Percentiles rank a stretch among this genome's conserved stretches.
Conservation (phyloP, 1,140 invertebrate genomes). For the Asobara japonica region DNA sequence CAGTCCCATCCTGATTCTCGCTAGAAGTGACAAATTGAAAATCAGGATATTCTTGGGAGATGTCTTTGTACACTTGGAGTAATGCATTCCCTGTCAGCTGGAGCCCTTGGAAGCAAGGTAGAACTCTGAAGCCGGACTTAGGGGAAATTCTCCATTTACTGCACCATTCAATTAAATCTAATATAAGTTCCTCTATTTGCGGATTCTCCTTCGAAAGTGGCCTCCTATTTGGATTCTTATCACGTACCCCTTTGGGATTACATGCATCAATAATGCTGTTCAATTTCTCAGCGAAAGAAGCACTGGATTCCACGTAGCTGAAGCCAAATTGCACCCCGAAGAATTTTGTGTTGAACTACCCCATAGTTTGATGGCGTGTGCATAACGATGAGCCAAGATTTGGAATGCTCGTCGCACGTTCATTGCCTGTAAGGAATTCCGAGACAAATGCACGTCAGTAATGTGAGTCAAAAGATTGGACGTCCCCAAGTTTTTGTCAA, state of each 20-base stretch:
- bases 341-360: not conserved
- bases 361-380: slow-evolving; percentile 30
- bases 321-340: slow-evolving; percentile 6
- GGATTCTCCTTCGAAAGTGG: slow-evolving; percentile 17
- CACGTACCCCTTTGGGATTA: slow-evolving; percentile 23
- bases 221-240: slow-evolving; percentile 25
- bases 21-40: too few species aligned
- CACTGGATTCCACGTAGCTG: slow-evolving; percentile 26
- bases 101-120: too few species aligned
- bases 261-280: slow-evolving; percentile 38
- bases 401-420: slow-evolving; percentile 40
- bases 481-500: not conserved
- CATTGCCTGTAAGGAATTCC: slow-evolving; percentile 40
- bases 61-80: too few species aligned
- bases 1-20: too few species aligned
- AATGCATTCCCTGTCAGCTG: too few species aligned
- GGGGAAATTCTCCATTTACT: too few species aligned
- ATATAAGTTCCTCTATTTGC: too few species aligned
- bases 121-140: too few species aligned
- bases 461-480: slow-evolving; percentile 39
- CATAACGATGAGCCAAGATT: slow-evolving; percentile 27
- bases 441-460: slow-evolving; percentile 38
- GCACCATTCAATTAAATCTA: too few species aligned
- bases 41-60: too few species aligned
- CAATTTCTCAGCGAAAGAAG: slow-evolving; percentile 28